Base-by-base conservation (phyloP, 2,888 invertebrate genomes). In the Eristalis pertinax region DNA sequence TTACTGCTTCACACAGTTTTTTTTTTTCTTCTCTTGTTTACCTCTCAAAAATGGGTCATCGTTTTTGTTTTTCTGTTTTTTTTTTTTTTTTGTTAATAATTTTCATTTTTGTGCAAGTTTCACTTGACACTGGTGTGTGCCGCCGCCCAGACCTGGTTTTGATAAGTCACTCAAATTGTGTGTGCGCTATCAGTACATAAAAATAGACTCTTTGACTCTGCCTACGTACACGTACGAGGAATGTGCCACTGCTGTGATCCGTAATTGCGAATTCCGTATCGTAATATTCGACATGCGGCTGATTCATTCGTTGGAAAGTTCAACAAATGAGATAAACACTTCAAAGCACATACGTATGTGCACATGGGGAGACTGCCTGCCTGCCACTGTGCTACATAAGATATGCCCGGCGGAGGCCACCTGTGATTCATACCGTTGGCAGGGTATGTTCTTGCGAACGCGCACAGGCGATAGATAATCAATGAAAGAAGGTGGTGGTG, bases 101-200 rank as follows among this genome's bases (percentile, higher is more conserved):
- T n/a, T n/a, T n/a, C n/a, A n/a, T n/a, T n/a, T n/a, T 10, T 8
- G 50, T 19, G 50, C 50, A 19, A 50, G 43, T 50, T 50, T 19
- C 50, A 50, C 19, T 50, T 8, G 19, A 19, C 5, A 4, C n/a
- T 19, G 4, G 19, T 10, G 38, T 13, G 38, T 38, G 38, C 11
- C 2, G 50, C 5, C 50, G 32, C 8, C 19, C 19, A 50, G 50
- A 50, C 32, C 32, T 22, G 10, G 15, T 15, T 50, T 22, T 29
- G 62, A 63, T 69, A 69, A 64, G 22, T 35, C 43, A 64, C 43
- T 73, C 73, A 50, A 64, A 63, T 3, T 3, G 15, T 26, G 15
- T 22, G 38, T 0, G n/a, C n/a, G n/a, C n/a, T 19, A 50, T 73
- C 13, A 43, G 38, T 22, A 19, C 5, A 26, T 41, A 72, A 62